Evolutionary conservation across 2,113 vertebrate genomes (phyloP).

Genomic region (Otus sunia): DNA sequence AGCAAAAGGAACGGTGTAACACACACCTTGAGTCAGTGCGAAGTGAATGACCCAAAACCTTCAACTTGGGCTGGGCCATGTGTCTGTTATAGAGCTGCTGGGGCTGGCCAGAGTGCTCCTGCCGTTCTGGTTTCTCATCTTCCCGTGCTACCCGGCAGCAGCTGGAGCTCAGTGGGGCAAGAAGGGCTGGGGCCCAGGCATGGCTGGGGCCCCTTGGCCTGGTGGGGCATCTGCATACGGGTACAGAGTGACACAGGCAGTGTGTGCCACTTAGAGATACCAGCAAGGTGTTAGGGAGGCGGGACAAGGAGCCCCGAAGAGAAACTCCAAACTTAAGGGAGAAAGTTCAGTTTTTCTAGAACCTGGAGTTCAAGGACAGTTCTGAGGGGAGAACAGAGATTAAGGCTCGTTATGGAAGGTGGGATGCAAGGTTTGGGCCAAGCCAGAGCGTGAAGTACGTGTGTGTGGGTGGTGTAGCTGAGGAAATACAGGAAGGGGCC

Average conservation of each 20-base stretch:
- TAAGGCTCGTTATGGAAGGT: background rate
- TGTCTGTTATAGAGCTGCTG: background rate
- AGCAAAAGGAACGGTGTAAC: background rate
- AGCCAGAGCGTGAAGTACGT: background rate
- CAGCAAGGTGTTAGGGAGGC: background rate
- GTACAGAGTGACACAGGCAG: background rate
- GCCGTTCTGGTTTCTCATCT: background rate
- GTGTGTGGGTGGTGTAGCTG: background rate
- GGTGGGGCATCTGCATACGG: background rate
- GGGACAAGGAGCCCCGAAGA: background rate
- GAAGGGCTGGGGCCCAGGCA: background rate
- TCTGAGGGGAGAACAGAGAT: background rate
- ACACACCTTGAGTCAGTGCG: background rate
- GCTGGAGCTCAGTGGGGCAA: background rate
- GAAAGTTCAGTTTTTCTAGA: background rate
- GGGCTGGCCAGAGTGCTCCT: background rate
- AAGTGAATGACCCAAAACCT: background rate
- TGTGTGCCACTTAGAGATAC: background rate
- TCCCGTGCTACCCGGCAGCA: background rate
- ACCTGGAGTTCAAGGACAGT: background rate
- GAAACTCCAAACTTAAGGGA: background rate
- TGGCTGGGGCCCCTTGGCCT: background rate
- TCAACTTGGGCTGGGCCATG: fast-evolving
- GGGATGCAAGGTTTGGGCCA: background rate
- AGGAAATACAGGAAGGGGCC: background rate